These are phyloP conservation scores for Prunella fulvescens DNA, from an alignment of 2,113 vertebrate species.

Conservation along the genomic window DNA sequence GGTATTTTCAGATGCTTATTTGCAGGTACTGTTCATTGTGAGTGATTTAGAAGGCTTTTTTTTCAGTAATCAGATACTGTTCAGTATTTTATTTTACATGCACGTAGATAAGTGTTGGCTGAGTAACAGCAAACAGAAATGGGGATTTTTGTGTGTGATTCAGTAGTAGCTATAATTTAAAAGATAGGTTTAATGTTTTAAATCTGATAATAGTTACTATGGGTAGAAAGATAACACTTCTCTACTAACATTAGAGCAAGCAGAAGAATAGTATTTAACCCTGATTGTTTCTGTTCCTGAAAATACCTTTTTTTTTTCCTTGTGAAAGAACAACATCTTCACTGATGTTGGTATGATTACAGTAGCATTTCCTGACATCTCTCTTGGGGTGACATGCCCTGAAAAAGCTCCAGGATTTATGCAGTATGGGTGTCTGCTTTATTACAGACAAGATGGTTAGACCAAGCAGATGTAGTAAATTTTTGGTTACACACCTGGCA, in stretches of 20 bases:
- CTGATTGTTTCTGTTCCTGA: slow-evolving; percentile 28
- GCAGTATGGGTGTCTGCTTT: background rate
- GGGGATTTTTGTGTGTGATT: slow-evolving; percentile 21
- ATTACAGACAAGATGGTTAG: background rate
- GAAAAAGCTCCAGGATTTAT: background rate
- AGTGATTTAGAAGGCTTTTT: slow-evolving; percentile 52
- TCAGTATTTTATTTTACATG: slow-evolving; percentile 56
- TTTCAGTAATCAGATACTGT: slow-evolving; percentile 43
- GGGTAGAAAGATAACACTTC: slow-evolving; percentile 21
- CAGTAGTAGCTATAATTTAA: slow-evolving; percentile 50
- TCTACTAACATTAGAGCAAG: slow-evolving; percentile 40
- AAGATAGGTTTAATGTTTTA: slow-evolving; percentile 36
- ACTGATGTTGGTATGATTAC: background rate
- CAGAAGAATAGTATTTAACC: slow-evolving; percentile 38
- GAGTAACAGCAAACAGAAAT: slow-evolving; percentile 7
- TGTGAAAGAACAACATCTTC: background rate
- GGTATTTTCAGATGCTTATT: slow-evolving; percentile 48
- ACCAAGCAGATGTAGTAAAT: background rate
- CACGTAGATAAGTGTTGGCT: slow-evolving; percentile 43
- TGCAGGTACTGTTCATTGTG: slow-evolving; percentile 49
- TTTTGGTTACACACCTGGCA: background rate
- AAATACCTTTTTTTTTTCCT: background rate
- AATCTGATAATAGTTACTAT: slow-evolving; percentile 4
- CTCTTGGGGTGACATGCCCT: background rate
- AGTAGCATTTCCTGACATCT: slow-evolving; percentile 3